Base-by-base conservation (phyloP, 1,140 invertebrate genomes). In the Cydia splendana region DNA sequence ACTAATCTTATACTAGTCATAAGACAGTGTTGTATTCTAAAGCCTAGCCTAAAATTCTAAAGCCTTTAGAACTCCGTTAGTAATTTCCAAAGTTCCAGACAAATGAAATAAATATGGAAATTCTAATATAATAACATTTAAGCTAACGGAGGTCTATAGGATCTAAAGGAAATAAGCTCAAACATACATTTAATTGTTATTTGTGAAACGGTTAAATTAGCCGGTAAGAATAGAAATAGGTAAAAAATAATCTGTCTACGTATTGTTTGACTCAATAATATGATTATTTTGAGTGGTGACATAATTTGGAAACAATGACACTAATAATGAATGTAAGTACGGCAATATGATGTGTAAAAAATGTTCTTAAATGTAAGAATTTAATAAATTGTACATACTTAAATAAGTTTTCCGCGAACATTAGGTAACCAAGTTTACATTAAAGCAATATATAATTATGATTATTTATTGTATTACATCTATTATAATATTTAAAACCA, bases 1-100 rank as follows among this genome's bases (percentile, higher is more conserved):
- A 34, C 12, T 38, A 38, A 71, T 71, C 67, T 71, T 71, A 71
- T 18, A 6, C 67, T 71, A 71, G 67, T 71, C 67, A 71, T 71
- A 71, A 71, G 67, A 71, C 67, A 38, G 67, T 71, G 34, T 34
- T 38, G 38, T 71, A 42, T 42, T 71, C 13, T 38, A 18, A 62
- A 24, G 12, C 51, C 51, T 69, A 69, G 3, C 12, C 30, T 69
- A 69, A 2, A 71, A 2, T n/a, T 38, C n/a, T 71, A 71, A 71
- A 71, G 42, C 30, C 34, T 42, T 18, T 62, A 62, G 57, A 12
- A 62, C 20, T 62, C 20, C 20, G 18, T 24, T 62, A 62, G 57
- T 62, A 24, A n/a, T 48, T 2, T 13, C 13, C 45, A 48, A 15
- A n/a, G 15, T 2, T 13, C 13, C 45, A 48, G 4, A 0, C 45